These are phyloP conservation scores for Morpho achilles DNA, from an alignment of 2,888 invertebrate genomes.

Conservation along the genomic window DNA sequence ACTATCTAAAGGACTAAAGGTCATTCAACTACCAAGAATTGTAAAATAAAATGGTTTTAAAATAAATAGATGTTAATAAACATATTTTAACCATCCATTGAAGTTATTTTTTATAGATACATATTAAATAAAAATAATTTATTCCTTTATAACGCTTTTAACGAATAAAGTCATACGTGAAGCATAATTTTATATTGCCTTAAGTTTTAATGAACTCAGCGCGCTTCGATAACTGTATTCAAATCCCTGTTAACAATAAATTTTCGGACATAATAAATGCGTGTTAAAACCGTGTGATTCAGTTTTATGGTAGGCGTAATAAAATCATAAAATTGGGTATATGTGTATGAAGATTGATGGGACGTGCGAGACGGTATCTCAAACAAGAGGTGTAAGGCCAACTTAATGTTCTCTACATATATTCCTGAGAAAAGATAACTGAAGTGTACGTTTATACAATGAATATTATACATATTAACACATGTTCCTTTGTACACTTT, in stretches of 20 bases:
- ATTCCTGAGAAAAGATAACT: slow-evolving; percentile 6
- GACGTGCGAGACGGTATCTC: slow-evolving; percentile 17
- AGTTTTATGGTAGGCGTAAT: slow-evolving; percentile 35
- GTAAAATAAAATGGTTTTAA: too few relatives aligned
- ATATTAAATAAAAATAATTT: background rate
- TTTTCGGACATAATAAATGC: slow-evolving; percentile 46
- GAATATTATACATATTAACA: background rate
- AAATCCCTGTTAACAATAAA: slow-evolving; percentile 36
- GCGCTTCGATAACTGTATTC: slow-evolving; percentile 35
- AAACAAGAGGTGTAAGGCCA: slow-evolving; percentile 12
- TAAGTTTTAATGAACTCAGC: slow-evolving; percentile 64
- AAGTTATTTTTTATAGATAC: too few relatives aligned
- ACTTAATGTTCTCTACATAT: slow-evolving; percentile 9
- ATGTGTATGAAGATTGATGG: slow-evolving; percentile 20
- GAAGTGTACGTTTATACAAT: background rate
- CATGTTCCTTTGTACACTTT: too few relatives aligned
- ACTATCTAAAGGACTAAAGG: too few relatives aligned
- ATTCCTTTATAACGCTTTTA: background rate
- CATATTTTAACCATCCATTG: too few relatives aligned
- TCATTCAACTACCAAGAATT: too few relatives aligned
- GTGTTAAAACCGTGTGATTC: slow-evolving; percentile 37
- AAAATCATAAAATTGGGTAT: slow-evolving; percentile 33
- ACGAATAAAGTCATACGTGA: slow-evolving; percentile 4
- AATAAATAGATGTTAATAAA: too few relatives aligned
- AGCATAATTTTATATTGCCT: slow-evolving; percentile 51